These are phyloP conservation scores for Notolepis coatsorum DNA, from an alignment of 2,797 vertebrate genomes.

Conservation along the genomic window DNA sequence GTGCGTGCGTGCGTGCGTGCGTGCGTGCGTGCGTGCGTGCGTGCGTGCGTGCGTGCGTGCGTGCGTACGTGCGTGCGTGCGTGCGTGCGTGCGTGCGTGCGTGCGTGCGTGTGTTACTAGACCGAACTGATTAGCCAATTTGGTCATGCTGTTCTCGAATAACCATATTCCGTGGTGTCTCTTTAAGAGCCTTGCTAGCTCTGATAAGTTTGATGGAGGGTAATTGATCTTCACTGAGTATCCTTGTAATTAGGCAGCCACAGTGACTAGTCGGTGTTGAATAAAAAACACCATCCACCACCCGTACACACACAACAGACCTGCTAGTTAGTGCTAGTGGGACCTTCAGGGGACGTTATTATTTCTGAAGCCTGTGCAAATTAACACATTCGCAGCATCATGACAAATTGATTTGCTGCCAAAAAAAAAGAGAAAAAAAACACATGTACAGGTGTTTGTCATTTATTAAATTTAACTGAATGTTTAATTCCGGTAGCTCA, in stretches of 20 bases:
- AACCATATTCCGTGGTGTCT: conserved; percentile 28
- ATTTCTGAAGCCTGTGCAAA: conserved; percentile 63
- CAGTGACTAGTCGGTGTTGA: conserved; percentile 60
- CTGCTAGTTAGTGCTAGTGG: conserved; percentile 59
- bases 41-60: no score
- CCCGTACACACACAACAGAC: conserved; percentile 21
- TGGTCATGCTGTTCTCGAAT: conserved; percentile 42
- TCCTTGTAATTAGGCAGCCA: conserved; percentile 72
- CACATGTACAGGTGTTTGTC: conserved; percentile 80
- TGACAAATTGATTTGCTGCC: conserved; percentile 57
- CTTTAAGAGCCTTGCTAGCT: conserved; percentile 51
- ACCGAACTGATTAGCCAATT: conserved; percentile 46
- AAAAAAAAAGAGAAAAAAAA: conserved; percentile 54
- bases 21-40: no score
- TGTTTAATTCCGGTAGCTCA: conserved; percentile 74
- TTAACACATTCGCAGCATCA: conserved; percentile 57
- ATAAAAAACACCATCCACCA: conserved; percentile 51
- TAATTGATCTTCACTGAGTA: conserved; percentile 70
- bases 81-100: conserved; percentile 22
- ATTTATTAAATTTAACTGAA: conserved; percentile 76
- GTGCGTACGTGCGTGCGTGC: no score
- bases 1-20: no score
- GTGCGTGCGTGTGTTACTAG: conserved; percentile 35
- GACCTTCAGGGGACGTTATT: conserved; percentile 59
- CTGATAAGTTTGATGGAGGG: conserved; percentile 61